A percentile compares a stretch with the other conserved stretches of the same genome.
Conservation (phyloP, 2,113 vertebrate genomes). For the Xiphorhynchus elegans region DNA sequence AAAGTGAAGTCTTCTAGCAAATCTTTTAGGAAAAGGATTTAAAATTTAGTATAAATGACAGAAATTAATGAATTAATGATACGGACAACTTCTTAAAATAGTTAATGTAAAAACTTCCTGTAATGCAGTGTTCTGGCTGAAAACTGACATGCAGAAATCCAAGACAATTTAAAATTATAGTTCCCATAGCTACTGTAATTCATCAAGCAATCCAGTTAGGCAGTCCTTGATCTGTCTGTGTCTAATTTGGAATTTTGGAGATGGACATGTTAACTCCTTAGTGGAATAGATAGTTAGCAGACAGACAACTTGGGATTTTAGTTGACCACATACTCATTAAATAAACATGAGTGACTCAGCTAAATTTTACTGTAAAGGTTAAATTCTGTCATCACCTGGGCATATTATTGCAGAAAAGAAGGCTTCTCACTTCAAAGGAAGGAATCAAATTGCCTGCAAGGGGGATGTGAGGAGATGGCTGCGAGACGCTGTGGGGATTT, state of each 20-base stretch:
- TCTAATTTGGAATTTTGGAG: conserved; percentile 8
- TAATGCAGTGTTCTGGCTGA: neutral
- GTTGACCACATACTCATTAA: neutral
- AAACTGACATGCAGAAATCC: neutral
- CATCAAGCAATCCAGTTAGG: neutral
- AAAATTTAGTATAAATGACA: neutral
- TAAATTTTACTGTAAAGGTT: neutral
- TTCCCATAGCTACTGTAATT: conserved; percentile 40
- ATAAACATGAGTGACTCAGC: neutral
- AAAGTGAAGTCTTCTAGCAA: conserved; percentile 10
- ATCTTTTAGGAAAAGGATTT: neutral
- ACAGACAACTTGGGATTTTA: neutral
- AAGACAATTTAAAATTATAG: conserved; percentile 7
- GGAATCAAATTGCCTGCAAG: neutral
- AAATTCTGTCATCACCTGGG: neutral
- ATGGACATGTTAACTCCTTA: neutral
- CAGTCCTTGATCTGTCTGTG: neutral
- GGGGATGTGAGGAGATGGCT: neutral
- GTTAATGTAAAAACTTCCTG: neutral
- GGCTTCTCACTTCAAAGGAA: neutral
- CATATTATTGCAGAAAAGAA: neutral
- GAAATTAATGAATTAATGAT: conserved; percentile 25
- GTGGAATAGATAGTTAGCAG: neutral
- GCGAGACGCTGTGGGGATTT: neutral
- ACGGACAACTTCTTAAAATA: neutral